Conservation (phyloP, 2,888 invertebrate genomes). For the Stenolophus ochropezus region DNA sequence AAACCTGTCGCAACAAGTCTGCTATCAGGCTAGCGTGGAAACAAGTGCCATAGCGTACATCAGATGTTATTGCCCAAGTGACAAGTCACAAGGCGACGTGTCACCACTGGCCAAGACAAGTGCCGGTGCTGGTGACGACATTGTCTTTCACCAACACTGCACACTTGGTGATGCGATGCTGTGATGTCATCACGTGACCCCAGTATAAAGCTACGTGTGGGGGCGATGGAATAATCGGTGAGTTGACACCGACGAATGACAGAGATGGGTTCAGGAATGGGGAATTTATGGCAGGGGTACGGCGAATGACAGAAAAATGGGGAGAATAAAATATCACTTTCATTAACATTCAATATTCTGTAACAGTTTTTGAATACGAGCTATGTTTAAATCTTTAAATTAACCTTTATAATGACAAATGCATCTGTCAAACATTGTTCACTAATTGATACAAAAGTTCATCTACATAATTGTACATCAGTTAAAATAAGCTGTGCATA, state of each 20-base stretch:
- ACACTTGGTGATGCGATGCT: slow-evolving; percentile 10
- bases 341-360: too few relatives aligned
- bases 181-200: slow-evolving; percentile 23
- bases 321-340: too few relatives aligned
- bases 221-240: neutral
- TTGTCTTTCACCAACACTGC: neutral
- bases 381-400: too few relatives aligned
- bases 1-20: neutral
- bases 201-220: neutral
- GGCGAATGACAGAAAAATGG: neutral
- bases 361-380: too few relatives aligned
- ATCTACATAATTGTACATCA: too few relatives aligned
- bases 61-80: neutral
- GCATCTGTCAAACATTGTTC: too few relatives aligned
- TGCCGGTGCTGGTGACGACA: slow-evolving; percentile 4
- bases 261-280: neutral
- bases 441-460: too few relatives aligned
- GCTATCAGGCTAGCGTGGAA: neutral
- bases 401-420: too few relatives aligned
- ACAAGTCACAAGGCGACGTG: neutral
- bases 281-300: neutral
- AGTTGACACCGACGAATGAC: neutral
- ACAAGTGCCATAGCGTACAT: neutral
- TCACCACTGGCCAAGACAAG: neutral
- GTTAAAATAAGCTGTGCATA: too few relatives aligned